Evolutionary conservation across 2,797 vertebrate genomes (phyloP).

Genomic region (Chanos chanos): DNA sequence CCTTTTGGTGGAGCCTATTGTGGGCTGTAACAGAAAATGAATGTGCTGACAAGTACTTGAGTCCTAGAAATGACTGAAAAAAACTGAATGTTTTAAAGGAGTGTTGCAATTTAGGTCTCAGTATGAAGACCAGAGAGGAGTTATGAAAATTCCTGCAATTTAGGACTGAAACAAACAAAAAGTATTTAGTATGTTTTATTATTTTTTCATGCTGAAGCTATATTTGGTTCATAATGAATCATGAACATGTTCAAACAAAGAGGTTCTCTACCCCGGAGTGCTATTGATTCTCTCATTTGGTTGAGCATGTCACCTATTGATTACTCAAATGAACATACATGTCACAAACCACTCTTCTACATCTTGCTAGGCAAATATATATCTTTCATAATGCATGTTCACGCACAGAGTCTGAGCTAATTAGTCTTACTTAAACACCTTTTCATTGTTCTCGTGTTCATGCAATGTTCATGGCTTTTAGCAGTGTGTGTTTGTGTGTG

Average conservation of each 20-base stretch:
- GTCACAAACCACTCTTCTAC: conserved; percentile 6
- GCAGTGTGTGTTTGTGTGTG: too few relatives aligned
- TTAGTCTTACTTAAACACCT: too few relatives aligned
- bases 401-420: too few relatives aligned
- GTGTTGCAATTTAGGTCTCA: neutral
- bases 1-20: too few relatives aligned
- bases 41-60: neutral
- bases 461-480: too few relatives aligned
- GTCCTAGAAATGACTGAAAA: neutral
- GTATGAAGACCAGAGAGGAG: conserved; percentile 19
- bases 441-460: too few relatives aligned
- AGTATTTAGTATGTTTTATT: conserved; percentile 20
- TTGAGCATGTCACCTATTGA: conserved; percentile 24
- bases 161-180: neutral
- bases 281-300: conserved; percentile 38
- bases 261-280: conserved; percentile 12
- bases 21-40: conserved; percentile 2
- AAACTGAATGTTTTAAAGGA: neutral
- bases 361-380: conserved; percentile 13
- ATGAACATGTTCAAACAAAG: conserved; percentile 32
- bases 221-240: conserved; percentile 14
- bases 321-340: conserved; percentile 22
- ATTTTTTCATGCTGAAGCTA: neutral
- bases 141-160: neutral
- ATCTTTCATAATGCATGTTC: neutral